Evolutionary conservation across 2,113 vertebrate genomes (phyloP), one percentile per base, ranked within the genome.

Genomic region (Marmota flaviventris): DNA sequence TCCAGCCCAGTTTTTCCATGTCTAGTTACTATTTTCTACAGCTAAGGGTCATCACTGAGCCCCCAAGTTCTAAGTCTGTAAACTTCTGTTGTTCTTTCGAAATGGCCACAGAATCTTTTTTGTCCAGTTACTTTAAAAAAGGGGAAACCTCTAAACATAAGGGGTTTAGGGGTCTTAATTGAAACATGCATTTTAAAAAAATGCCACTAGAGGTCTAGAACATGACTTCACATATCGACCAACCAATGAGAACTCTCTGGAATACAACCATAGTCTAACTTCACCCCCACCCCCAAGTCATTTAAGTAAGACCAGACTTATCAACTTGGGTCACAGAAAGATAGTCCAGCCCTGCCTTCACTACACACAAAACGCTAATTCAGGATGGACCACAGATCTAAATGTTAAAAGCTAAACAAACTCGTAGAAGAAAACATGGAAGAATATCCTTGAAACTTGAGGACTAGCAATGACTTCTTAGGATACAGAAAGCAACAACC

Each of bases 221-320:
- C 67, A n/a, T 39, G 45, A 75, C 56, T 69, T n/a, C 58, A 24
- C 51, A 17, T 65, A 73, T 2, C 73, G 42, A 72, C 24, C 39
- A 77, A 17, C 69, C 34, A 65, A 3, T 82, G 45, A 76, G 78
- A 97, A 45, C 17, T 82, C 85, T 48, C 72, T 81, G 39, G 32
- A 70, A 37, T 9, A 39, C 8, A 85, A 58, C 39, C 13, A 63
- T 22, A 51, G 14, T 81, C 63, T 61, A 14, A 11, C 34, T 69
- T 4, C 18, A 39, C 10, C 18, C n/a, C 16, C 1, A 1, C 0
- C 22, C 69, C 24, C 32, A 45, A 67, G 73, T 48, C 27, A 42
- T 8, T 63, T 69, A 75, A 76, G 45, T 45, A 14, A 32, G 17
- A 87, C 34, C n/a, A 77, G n/a, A 25, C 20, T 37, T 45, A 77